Base-by-base conservation (phyloP, 2,113 vertebrate species). In the Thalassarche chlororhynchos region DNA sequence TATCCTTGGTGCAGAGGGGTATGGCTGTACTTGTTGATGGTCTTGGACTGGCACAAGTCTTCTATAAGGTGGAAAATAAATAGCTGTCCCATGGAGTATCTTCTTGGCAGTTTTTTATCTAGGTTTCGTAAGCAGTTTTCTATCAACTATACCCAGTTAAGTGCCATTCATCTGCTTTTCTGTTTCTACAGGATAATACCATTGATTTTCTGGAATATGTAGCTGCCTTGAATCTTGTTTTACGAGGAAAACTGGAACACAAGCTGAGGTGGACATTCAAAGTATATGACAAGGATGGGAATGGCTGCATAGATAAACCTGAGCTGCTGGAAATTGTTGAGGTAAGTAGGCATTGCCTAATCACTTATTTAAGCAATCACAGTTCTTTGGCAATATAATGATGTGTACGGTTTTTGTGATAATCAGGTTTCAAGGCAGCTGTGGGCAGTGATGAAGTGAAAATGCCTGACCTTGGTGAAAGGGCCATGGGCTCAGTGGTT, bases 261-360 rank as follows among this genome's bases (percentile, higher is more conserved):
- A 99, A 99, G 94, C 98, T 99, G 51, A 99, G 98, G 97, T 99
- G 99, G 99, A 99, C 99, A 4, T 99, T 99, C 98, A 99, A 99
- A 97, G 99, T 99, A 88, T 99, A 99, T 8, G 99, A 99, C 97
- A 99, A 99, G 96, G 99, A 99, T 84, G 98, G 99, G 34, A 99
- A 99, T 12, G 99, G 99, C 89, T 99, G 99, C 98, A 99, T 99
- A 31, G 99, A 99, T 95, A 99, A 99, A 96, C 98, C 97, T 28
- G 99, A 99, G 97, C 99, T 99, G 38, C 98, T 99, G 76, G 99
- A 99, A 98, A 99, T 99, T 20, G 99, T 99, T 84, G 99, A 99
- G 98, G 99, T 99, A 96, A 98, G 97, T 47, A 61, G 49, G 55
- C 68, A 54, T 94, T 97, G 85, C 96, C 81, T 62, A 16, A 94